Evolutionary conservation across 2,113 vertebrate species (phyloP).

Genomic region (Proteles cristata): DNA sequence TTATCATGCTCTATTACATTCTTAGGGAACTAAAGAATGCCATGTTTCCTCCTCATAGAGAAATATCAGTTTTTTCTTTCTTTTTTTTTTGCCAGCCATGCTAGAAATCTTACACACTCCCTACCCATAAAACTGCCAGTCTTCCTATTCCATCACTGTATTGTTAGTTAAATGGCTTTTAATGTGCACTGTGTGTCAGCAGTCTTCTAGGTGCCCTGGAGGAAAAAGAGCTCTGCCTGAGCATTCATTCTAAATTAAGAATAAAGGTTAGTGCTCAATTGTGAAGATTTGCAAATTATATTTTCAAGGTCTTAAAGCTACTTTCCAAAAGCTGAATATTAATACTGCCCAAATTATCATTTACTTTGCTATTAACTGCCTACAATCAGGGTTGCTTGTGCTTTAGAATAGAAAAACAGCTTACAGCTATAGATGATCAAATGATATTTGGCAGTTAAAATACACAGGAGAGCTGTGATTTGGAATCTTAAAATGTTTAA

Average conservation of each 20-base stretch:
- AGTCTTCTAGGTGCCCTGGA: constrained; percentile 59
- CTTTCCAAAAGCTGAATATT: constrained; percentile 42
- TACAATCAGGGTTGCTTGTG: neutral
- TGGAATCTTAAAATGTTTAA: constrained; percentile 49
- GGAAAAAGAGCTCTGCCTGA: constrained; percentile 52
- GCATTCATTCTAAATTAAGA: constrained; percentile 74
- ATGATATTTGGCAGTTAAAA: constrained; percentile 27
- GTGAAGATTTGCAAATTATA: constrained; percentile 61
- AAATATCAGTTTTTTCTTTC: neutral
- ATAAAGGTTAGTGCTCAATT: constrained; percentile 48
- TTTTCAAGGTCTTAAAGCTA: constrained; percentile 62
- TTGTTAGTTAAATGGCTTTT: constrained; percentile 41
- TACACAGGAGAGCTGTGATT: neutral
- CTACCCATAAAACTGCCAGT: neutral
- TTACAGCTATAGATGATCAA: constrained; percentile 33
- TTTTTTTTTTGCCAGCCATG: neutral
- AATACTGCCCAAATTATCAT: constrained; percentile 33
- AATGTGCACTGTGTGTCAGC: constrained; percentile 25
- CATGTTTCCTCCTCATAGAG: neutral
- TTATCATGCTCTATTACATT: neutral
- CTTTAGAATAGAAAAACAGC: constrained; percentile 7
- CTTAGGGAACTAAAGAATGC: neutral
- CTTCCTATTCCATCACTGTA: neutral
- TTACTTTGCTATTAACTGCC: constrained; percentile 28
- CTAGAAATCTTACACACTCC: neutral